Evolutionary conservation across 2,888 invertebrate genomes (phyloP).

Genomic region (Idaea biselata): DNA sequence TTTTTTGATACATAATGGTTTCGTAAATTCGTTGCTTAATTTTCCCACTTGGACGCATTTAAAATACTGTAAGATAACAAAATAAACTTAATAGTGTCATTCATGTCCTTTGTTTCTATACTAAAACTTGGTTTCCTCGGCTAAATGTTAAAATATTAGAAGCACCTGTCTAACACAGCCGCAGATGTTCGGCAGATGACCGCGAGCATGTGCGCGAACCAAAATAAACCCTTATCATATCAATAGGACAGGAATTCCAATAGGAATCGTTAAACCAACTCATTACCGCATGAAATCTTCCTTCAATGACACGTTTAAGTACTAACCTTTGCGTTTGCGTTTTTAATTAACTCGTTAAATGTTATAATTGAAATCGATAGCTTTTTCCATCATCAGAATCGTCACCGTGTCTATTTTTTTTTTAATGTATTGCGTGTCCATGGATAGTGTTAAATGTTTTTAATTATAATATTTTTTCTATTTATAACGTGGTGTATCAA

Average conservation of each 20-base stretch:
- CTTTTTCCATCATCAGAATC: neutral
- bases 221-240: conserved; percentile 34
- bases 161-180: conserved; percentile 69
- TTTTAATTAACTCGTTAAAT: neutral
- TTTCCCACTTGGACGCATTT: neutral
- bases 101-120: neutral
- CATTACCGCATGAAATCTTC: conserved; percentile 35
- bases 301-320: conserved; percentile 18
- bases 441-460: neutral
- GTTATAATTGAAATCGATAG: neutral
- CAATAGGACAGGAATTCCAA: conserved; percentile 34
- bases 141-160: conserved; percentile 36
- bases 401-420: neutral
- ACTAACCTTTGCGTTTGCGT: neutral
- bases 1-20: too few species aligned
- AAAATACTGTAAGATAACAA: neutral
- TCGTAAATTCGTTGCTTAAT: too few species aligned
- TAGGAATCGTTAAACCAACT: conserved; percentile 33
- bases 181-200: conserved; percentile 57
- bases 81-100: neutral
- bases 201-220: conserved; percentile 40
- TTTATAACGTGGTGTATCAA: neutral
- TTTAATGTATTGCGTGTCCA: neutral
- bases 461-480: neutral
- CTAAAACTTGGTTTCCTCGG: neutral